Conservation (phyloP, 1,140 invertebrate genomes). For the Mamestra configurata region DNA sequence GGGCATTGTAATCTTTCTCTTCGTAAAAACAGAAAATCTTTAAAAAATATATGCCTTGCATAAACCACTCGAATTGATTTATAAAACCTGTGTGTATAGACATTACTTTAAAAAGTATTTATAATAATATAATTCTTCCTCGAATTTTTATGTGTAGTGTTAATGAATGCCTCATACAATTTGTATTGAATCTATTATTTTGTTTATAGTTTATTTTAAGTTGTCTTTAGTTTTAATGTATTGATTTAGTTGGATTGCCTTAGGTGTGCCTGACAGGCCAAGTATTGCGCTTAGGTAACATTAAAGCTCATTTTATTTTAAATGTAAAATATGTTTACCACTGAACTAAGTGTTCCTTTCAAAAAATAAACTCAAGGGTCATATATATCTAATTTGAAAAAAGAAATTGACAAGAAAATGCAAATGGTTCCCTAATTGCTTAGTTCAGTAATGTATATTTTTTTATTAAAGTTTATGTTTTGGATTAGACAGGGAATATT, state of each 20-base stretch:
- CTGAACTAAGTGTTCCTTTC: background rate
- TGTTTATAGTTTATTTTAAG: conserved; percentile 34
- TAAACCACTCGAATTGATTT: conserved; percentile 39
- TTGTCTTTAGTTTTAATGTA: conserved; percentile 12
- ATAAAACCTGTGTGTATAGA: background rate
- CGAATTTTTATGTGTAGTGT: conserved; percentile 43
- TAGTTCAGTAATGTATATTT: conserved; percentile 9
- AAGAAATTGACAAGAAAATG: too few relatives aligned
- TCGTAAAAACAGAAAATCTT: background rate
- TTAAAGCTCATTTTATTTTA: conserved; percentile 7
- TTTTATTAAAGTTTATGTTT: conserved; percentile 28
- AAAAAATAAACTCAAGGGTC: background rate
- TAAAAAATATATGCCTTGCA: conserved; percentile 20
- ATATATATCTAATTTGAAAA: too few relatives aligned
- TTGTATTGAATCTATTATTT: conserved; percentile 45
- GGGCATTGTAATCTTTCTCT: conserved; percentile 15
- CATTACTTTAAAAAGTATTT: conserved; percentile 4
- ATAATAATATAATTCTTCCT: conserved; percentile 28
- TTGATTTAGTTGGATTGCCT: conserved; percentile 18
- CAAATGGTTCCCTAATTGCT: background rate
- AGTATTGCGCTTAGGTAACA: conserved; percentile 23
- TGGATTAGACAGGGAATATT: conserved; percentile 65
- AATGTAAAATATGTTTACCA: background rate
- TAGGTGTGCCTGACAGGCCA: background rate
- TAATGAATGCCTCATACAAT: conserved; percentile 42